Conservation (phyloP, 1,140 invertebrate genomes). For the Drosophila nebulosa region DNA sequence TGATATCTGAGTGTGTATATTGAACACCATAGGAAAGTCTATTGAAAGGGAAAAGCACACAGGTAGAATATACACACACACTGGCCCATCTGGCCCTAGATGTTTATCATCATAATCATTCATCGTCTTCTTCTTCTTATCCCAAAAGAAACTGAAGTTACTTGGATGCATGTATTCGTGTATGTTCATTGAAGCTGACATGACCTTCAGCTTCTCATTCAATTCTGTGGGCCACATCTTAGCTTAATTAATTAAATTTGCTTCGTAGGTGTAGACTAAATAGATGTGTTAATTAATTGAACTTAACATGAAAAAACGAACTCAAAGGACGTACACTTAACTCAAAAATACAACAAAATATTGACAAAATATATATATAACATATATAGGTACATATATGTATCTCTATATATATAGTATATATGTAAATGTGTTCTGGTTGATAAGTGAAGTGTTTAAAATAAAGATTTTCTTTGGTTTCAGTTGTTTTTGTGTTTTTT, state of each 20-base stretch:
- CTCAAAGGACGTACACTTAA: conserved; percentile 75
- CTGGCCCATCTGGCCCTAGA: not conserved
- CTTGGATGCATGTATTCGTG: not conserved
- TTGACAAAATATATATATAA: conserved; percentile 48
- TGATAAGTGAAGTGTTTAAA: conserved; percentile 56
- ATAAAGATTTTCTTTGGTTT: conserved; percentile 43
- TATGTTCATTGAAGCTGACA: not conserved
- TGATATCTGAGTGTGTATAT: not conserved
- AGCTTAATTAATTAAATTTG: conserved; percentile 5
- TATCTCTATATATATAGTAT: conserved; percentile 14
- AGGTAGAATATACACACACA: not conserved
- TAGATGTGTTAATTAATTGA: conserved; percentile 43
- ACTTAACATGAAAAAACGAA: conserved; percentile 63
- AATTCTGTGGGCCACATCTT: not conserved
- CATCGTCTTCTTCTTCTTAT: not conserved
- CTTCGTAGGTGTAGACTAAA: conserved; percentile 40
- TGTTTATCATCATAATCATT: not conserved
- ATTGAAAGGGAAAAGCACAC: not conserved
- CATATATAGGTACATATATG: not conserved
- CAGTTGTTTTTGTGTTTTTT: conserved; percentile 25
- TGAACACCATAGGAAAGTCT: not conserved
- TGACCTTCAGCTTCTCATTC: not conserved
- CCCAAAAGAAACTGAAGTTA: not conserved
- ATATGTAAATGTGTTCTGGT: conserved; percentile 3
- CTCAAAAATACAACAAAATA: conserved; percentile 39